These are phyloP conservation scores for Fistularia commersonii DNA, from an alignment of 2,797 vertebrate species.

Conservation along the genomic window DNA sequence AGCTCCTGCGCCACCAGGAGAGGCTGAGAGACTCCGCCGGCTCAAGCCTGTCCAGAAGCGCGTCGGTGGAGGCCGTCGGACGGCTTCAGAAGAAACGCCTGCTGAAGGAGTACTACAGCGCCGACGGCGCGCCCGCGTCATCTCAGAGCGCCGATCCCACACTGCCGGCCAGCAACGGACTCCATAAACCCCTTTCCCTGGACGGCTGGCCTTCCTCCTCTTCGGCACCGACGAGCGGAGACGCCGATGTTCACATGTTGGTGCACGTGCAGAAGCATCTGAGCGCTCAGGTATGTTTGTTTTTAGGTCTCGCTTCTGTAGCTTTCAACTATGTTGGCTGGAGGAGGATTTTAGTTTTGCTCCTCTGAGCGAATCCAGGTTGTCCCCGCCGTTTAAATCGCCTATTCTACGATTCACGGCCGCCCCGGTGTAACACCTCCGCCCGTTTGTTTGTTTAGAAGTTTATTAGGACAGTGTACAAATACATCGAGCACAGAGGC, in stretches of 20 bases:
- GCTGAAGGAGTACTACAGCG: slow-evolving; percentile 91
- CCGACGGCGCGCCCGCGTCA: slow-evolving; percentile 55
- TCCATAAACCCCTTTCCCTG: slow-evolving; percentile 73
- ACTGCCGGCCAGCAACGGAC: slow-evolving; percentile 67
- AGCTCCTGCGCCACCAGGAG: slow-evolving; percentile 81
- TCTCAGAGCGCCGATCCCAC: slow-evolving; percentile 3
- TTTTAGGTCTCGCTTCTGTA: neutral
- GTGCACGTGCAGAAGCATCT: slow-evolving; percentile 88
- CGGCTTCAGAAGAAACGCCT: slow-evolving; percentile 88
- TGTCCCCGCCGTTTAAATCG: too few species aligned
- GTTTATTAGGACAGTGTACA: too few species aligned
- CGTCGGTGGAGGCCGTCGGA: slow-evolving; percentile 80
- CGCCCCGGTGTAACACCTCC: too few species aligned
- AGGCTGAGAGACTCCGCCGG: slow-evolving; percentile 50
- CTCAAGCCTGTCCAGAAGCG: slow-evolving; percentile 76
- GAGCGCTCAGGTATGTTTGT: slow-evolving; percentile 81
- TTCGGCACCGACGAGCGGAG: slow-evolving; percentile 53
- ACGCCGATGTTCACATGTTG: slow-evolving; percentile 86
- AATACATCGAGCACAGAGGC: too few species aligned
- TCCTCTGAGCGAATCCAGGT: too few species aligned
- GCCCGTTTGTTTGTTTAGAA: too few species aligned
- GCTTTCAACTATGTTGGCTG: neutral
- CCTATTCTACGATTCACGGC: too few species aligned
- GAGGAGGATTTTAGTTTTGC: too few species aligned
- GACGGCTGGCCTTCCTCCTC: slow-evolving; percentile 64